A percentile compares a stretch with the other conserved stretches of the same genome.
phyloP scores from a whole-genome alignment of 2,113 vertebrate genomes.

The Crocuta crocuta region DNA sequence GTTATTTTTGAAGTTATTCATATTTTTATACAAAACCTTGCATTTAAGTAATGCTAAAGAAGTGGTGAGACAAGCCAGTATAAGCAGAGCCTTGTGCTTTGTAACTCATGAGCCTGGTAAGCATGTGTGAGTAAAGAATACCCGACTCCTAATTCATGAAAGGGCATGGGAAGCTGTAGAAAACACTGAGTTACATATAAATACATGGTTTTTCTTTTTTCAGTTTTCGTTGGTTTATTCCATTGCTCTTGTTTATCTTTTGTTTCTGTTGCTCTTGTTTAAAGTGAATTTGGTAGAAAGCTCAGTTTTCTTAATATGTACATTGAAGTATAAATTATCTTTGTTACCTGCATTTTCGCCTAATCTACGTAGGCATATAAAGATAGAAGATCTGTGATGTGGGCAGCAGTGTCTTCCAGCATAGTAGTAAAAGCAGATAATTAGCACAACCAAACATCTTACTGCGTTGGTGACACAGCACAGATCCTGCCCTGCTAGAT shows the following conservation, averaged over 20 bases:
- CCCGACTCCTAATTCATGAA: neutral
- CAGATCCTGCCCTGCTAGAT: neutral
- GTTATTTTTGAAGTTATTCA: conserved; percentile 46
- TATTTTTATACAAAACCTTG: conserved; percentile 47
- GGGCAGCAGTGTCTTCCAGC: neutral
- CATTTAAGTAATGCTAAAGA: neutral
- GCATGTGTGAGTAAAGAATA: neutral
- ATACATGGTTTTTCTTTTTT: neutral
- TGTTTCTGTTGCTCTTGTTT: neutral
- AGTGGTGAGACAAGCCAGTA: neutral
- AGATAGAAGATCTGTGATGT: neutral
- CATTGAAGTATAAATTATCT: neutral
- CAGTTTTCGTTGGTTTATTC: neutral
- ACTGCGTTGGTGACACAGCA: neutral
- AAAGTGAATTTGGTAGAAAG: neutral
- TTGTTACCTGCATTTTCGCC: neutral
- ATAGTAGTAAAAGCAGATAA: neutral
- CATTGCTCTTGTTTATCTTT: neutral
- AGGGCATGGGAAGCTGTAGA: neutral
- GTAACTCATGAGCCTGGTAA: neutral
- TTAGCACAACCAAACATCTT: neutral
- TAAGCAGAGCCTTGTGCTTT: neutral
- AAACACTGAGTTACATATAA: too few species aligned
- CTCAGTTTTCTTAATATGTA: neutral
- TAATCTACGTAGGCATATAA: neutral